Conservation (phyloP, 2,888 invertebrate genomes). For the Plutella xylostella region DNA sequence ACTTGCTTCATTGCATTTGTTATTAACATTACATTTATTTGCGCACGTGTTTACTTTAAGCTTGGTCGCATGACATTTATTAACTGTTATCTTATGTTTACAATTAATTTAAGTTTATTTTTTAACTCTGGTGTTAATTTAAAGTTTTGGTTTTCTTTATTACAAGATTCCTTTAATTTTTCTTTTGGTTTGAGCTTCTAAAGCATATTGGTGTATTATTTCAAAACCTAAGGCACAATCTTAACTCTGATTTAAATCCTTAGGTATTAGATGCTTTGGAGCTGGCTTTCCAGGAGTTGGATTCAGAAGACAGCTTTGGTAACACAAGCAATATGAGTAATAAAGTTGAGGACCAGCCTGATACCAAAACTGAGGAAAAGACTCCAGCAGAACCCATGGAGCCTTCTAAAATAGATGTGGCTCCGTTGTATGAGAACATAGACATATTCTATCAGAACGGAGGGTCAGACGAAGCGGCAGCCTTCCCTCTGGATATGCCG, state of each 20-base stretch:
- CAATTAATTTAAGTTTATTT: neutral
- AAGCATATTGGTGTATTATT: neutral
- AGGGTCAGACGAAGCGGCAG: slow-evolving; percentile 29
- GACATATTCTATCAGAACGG: slow-evolving; percentile 65
- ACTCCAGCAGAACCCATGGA: slow-evolving; percentile 24
- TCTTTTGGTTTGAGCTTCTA: neutral
- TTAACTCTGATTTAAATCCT: slow-evolving; percentile 18
- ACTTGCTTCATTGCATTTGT: neutral
- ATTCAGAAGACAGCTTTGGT: slow-evolving; percentile 54
- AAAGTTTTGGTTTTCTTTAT: neutral
- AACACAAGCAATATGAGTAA: slow-evolving; percentile 42
- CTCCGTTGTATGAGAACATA: slow-evolving; percentile 73
- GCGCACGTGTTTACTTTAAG: slow-evolving; percentile 19
- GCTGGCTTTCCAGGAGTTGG: slow-evolving; percentile 73
- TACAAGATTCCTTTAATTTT: neutral
- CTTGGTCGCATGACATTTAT: slow-evolving; percentile 7
- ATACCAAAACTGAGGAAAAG: slow-evolving; percentile 18
- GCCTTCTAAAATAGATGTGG: slow-evolving; percentile 51
- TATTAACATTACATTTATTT: too few relatives aligned
- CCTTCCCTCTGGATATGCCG: slow-evolving; percentile 70
- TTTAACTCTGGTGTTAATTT: neutral
- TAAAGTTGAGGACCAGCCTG: slow-evolving; percentile 20
- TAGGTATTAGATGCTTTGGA: slow-evolving; percentile 75
- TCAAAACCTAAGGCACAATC: neutral
- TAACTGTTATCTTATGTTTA: neutral